Evolutionary conservation across 2,888 invertebrate species (phyloP).

Genomic region (Helicoverpa assulta): DNA sequence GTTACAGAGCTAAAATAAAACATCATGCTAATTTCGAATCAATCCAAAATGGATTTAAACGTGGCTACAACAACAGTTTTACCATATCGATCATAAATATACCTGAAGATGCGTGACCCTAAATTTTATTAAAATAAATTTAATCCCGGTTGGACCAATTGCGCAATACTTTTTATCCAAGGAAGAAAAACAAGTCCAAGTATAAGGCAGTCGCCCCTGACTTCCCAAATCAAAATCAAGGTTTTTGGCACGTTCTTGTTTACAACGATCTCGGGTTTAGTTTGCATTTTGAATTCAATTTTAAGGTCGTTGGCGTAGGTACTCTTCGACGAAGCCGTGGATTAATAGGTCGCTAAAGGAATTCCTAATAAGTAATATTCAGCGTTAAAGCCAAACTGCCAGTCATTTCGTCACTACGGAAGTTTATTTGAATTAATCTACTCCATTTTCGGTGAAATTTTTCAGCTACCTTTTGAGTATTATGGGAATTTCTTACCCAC

Average conservation of each 20-base stretch:
- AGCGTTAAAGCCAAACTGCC: conserved; percentile 5
- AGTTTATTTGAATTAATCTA: conserved; percentile 22
- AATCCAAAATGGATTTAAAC: not conserved
- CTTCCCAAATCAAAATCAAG: conserved; percentile 73
- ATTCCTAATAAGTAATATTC: conserved; percentile 55
- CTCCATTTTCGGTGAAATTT: conserved; percentile 4
- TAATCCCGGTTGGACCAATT: conserved; percentile 8
- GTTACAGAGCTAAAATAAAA: not conserved
- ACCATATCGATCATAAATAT: conserved; percentile 1
- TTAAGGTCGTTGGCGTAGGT: conserved; percentile 78
- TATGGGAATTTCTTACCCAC: not conserved
- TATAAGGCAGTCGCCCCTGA: conserved; percentile 65
- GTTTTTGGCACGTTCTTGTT: conserved; percentile 76
- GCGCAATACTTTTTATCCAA: conserved; percentile 19
- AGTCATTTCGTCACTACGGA: not conserved
- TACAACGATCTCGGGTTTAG: conserved; percentile 64
- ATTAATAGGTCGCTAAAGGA: conserved; percentile 70
- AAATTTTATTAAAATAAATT: not conserved
- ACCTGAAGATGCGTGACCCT: not conserved
- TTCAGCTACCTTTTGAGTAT: not conserved
- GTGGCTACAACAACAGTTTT: not conserved
- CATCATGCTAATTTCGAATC: not conserved
- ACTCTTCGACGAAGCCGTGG: conserved; percentile 57
- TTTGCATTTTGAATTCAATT: conserved; percentile 76
- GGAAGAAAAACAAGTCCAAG: conserved; percentile 28